Percentiles rank a stretch among this genome's conserved stretches.
These are phyloP conservation scores for Acanthisitta chloris DNA, from an alignment of 2,113 vertebrate genomes.

Conservation along the genomic window DNA sequence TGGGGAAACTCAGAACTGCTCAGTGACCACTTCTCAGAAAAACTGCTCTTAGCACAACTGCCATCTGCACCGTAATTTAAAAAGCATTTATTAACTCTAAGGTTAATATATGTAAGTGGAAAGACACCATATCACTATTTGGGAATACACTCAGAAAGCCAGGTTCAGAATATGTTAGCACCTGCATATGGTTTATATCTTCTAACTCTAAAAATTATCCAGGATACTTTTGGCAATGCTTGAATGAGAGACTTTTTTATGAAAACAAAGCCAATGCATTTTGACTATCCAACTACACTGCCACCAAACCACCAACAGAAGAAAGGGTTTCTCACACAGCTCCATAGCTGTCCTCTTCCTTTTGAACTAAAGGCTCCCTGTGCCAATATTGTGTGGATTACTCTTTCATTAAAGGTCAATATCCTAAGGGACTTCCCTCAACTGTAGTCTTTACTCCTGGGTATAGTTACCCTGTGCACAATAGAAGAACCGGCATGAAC, in stretches of 20 bases:
- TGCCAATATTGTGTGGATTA: neutral
- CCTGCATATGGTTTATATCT: neutral
- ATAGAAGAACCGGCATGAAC: neutral
- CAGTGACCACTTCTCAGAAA: fast-evolving
- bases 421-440: neutral
- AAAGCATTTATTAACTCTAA: neutral
- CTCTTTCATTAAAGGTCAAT: neutral
- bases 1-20: neutral
- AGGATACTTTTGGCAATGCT: neutral
- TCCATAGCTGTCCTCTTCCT: neutral
- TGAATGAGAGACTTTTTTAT: neutral
- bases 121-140: neutral
- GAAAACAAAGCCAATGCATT: neutral
- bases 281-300: neutral
- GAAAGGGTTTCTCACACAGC: neutral
- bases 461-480: fast-evolving
- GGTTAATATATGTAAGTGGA: neutral
- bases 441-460: neutral
- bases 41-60: neutral
- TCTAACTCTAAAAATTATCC: neutral
- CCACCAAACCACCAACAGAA: neutral
- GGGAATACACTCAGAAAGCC: neutral
- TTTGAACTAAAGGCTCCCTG: neutral
- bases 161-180: neutral
- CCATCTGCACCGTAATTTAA: neutral